Percentiles rank a stretch among this genome's conserved stretches.
These are phyloP conservation scores for Andrena bucephala DNA, from an alignment of 2,888 invertebrate species.

Conservation along the genomic window DNA sequence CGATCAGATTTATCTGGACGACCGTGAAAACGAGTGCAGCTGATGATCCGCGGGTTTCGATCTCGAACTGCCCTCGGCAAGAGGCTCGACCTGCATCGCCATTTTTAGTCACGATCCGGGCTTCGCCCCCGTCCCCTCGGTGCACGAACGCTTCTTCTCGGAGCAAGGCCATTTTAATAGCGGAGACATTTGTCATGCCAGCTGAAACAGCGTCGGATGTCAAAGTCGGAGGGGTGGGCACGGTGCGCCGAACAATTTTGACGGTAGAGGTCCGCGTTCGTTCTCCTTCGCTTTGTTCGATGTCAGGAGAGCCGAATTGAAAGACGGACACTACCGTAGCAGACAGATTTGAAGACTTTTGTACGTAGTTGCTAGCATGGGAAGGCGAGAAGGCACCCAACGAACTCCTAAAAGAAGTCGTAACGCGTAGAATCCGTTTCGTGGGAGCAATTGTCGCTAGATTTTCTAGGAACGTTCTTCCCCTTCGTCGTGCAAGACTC, in stretches of 20 bases:
- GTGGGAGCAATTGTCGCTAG: background rate
- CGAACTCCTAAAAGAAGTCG: background rate
- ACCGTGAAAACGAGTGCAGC: constrained; percentile 60
- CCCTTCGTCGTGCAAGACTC: background rate
- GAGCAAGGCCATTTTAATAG: constrained; percentile 52
- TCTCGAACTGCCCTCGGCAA: constrained; percentile 64
- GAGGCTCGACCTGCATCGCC: constrained; percentile 65
- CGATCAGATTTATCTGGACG: constrained; percentile 45
- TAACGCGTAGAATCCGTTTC: background rate
- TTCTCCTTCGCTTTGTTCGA: background rate
- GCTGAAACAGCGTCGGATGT: constrained; percentile 5
- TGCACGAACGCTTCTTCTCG: constrained; percentile 33
- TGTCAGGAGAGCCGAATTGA: background rate
- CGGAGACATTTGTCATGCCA: constrained; percentile 46
- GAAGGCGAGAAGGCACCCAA: background rate
- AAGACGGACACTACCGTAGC: background rate
- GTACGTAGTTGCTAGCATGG: background rate
- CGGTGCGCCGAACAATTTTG: background rate
- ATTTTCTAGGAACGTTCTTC: background rate
- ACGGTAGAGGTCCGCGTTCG: background rate
- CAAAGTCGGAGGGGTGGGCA: constrained; percentile 1
- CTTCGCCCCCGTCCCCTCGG: constrained; percentile 22
- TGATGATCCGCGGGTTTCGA: constrained; percentile 59
- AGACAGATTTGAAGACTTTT: background rate
- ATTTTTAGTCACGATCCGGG: constrained; percentile 70